A percentile compares a stretch with the other conserved stretches of the same genome.
These are phyloP conservation scores for Mercenaria mercenaria DNA, from an alignment of 1,140 invertebrate species.

Conservation along the genomic window DNA sequence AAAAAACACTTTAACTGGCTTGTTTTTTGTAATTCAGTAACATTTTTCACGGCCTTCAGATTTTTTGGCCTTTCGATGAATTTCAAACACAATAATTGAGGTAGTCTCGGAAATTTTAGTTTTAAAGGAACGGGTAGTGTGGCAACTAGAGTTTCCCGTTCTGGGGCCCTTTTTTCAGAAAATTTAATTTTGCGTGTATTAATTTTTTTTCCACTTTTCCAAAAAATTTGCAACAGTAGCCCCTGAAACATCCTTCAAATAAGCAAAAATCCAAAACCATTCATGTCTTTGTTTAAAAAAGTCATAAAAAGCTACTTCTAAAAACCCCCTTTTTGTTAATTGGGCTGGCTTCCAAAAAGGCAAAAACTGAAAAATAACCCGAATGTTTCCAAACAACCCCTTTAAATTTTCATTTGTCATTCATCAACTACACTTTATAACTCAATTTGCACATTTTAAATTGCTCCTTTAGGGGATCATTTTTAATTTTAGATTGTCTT, in stretches of 20 bases:
- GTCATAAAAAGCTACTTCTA: slow-evolving; percentile 56
- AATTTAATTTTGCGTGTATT: slow-evolving; percentile 50
- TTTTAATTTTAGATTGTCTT: neutral
- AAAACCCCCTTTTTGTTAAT: neutral
- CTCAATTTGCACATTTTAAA: neutral
- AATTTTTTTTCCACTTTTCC: slow-evolving; percentile 67
- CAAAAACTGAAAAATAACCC: neutral
- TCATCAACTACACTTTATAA: neutral
- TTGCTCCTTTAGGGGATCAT: neutral
- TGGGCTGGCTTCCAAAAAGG: neutral
- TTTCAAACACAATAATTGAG: slow-evolving; percentile 74
- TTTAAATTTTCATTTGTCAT: neutral
- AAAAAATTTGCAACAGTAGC: slow-evolving; percentile 45
- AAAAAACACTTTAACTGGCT: slow-evolving; percentile 66
- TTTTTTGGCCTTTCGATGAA: slow-evolving; percentile 70
- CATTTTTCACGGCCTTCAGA: slow-evolving; percentile 53
- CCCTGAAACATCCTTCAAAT: slow-evolving; percentile 23
- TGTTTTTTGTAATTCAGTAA: slow-evolving; percentile 71
- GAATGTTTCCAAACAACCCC: slow-evolving; percentile 37
- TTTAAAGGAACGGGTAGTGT: slow-evolving; percentile 62
- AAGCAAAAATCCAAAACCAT: neutral
- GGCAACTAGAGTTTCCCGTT: slow-evolving; percentile 42
- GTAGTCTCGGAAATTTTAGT: slow-evolving; percentile 59
- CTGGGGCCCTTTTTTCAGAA: slow-evolving; percentile 52
- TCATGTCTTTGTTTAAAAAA: slow-evolving; percentile 59